Base-by-base conservation (phyloP, 2,888 invertebrate genomes). In the Leptura quadrifasciata region DNA sequence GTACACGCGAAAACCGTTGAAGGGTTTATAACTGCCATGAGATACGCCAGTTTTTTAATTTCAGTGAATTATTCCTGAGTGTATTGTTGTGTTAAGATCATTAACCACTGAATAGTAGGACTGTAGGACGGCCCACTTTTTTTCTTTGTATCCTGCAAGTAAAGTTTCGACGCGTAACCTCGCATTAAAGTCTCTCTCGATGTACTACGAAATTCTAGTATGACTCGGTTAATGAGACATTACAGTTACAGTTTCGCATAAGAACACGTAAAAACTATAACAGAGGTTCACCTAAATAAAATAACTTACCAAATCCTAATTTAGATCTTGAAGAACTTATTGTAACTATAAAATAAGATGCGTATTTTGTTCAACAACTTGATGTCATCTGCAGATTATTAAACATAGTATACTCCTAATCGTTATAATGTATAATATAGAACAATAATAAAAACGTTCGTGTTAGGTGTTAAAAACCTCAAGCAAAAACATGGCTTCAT, bases 81-180 rank as follows among this genome's bases (percentile, higher is more conserved):
- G 47, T 47, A 47, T 47, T 47, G 47, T 47, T 47, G 15, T 47
- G n/a, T 47, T n/a, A n/a, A 47, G 47, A 47, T 47, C 47, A 47
- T 47, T 47, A 47, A 47, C 47, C n/a, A 47, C 12, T 47, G n/a
- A 47, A 47, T 47, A 47, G n/a, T n/a, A 47, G 47, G 47, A 47
- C 47, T n/a, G 47, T 47, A 47, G 47, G 4, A 47, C 47, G n/a
- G 47, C n/a, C 47, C 17, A n/a, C 47, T 47, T 47, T 12, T 47
- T 47, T 47, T 47, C n/a, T 1, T 47, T 47, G n/a, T n/a, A 15
- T 15, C 47, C 1, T n/a, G 47, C 15, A n/a, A 47, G n/a, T 6
- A n/a, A 47, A n/a, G 47, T 47, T 47, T 47, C 47, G 47, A 4
- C n/a, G 47, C 47, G 15, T 47, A 47, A 47, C 47, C 47, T 47